A percentile compares a stretch with the other conserved stretches of the same genome.
phyloP scores from a whole-genome alignment of 2,797 vertebrate species.

The Mus minutoides region DNA sequence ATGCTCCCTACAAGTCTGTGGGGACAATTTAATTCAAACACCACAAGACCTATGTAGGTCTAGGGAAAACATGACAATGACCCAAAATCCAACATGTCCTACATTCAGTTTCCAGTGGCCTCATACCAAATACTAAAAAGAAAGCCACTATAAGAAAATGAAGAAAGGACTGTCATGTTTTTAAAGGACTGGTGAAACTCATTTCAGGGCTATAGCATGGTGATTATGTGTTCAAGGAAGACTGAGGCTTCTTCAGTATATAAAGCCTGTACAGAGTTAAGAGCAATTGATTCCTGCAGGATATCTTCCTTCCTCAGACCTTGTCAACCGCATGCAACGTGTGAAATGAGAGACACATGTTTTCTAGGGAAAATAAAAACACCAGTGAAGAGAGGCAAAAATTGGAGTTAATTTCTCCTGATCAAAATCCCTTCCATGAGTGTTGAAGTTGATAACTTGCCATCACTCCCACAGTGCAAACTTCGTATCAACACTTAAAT shows the following conservation, averaged over 20 bases:
- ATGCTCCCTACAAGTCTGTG: background rate
- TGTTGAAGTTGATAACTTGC: background rate
- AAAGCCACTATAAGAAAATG: background rate
- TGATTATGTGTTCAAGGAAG: background rate
- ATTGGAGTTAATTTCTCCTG: background rate
- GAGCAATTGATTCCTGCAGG: background rate
- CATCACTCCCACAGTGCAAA: background rate
- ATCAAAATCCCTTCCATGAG: background rate
- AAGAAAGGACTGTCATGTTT: background rate
- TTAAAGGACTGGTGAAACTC: background rate
- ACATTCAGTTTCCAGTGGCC: background rate
- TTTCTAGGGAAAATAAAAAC: background rate
- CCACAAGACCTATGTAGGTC: background rate
- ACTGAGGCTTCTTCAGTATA: background rate
- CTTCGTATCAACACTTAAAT: background rate
- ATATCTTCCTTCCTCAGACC: background rate
- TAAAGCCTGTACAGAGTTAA: conserved; percentile 1
- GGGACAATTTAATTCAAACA: background rate
- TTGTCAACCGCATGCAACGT: background rate
- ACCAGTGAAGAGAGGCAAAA: background rate
- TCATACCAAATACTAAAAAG: background rate
- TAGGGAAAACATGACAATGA: background rate
- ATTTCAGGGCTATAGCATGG: background rate
- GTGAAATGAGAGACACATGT: background rate
- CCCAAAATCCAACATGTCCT: background rate